Evolutionary conservation across 2,888 invertebrate genomes (phyloP), one percentile per base, ranked within the genome.

Genomic region (Drosophila limbata): DNA sequence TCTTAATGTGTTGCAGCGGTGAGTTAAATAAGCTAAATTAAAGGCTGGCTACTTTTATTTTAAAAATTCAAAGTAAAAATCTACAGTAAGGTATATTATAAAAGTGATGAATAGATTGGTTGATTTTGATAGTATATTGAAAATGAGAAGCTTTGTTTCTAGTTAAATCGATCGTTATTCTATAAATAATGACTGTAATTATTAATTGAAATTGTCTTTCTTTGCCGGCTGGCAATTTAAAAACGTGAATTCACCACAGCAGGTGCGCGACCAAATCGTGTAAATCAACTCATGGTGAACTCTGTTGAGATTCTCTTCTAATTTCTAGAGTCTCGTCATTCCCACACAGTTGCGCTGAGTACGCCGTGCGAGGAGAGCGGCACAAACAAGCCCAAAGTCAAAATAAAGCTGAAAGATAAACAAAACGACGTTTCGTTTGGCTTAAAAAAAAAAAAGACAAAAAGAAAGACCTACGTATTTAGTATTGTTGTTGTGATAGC

Each of bases 391-490:
- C 37, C n/a, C 47, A 33, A 59, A 53, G 21, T 39, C 62, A 53
- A 62, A 63, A 63, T 51, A 65, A 59, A 63, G 33, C 62, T 35
- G 39, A 17, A 64, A 71, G 71, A 75, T 76, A 76, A 68, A 76
- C 68, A 76, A 75, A 76, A 42, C 52, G 28, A 28, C 28, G 28
- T 28, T 28, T 28, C 28, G 31, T 57, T 64, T 45, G 9, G 35
- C 15, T 21, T 33, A 8, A 11, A 17, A 10, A 50, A 40, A 56
- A 40, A 2, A 19, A 2, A 25, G n/a, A n/a, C n/a, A 35, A 25
- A 61, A 35, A 35, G 48, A 33, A 35, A 59, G 52, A 47, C 47
- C n/a, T 1, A 50, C 42, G 3, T n/a, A 35, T n/a, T 53, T 42
- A 28, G 33, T 55, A 17, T 59, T 40, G 51, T 64, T 57, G 57